Percentiles rank a stretch among this genome's conserved stretches.
Evolutionary conservation across 2,113 vertebrate genomes (phyloP).

Genomic region (Telmatochromis sp.): DNA sequence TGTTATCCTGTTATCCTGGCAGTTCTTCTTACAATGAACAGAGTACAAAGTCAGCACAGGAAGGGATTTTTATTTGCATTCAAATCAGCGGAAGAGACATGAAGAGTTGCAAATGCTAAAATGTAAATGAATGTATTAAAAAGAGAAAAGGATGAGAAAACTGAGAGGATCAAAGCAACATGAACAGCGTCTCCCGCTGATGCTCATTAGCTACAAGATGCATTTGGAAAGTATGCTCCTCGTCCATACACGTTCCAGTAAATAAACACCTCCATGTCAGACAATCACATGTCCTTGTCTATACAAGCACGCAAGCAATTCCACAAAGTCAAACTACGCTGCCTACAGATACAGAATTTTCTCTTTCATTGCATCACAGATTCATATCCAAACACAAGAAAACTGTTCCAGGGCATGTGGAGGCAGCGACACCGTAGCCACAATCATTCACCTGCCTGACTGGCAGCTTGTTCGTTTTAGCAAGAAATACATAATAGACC

Average conservation of each 20-base stretch:
- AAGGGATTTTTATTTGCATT: not conserved
- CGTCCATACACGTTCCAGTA: not conserved
- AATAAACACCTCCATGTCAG: not conserved
- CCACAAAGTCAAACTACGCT: not conserved
- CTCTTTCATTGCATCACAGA: not conserved
- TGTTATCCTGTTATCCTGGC: not conserved
- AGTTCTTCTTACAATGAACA: not conserved
- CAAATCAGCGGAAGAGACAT: not conserved
- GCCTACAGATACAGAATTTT: not conserved
- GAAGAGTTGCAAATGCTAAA: not conserved
- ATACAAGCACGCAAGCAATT: not conserved
- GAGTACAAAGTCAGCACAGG: not conserved
- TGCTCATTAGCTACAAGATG: constrained; percentile 21
- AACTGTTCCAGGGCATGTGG: not conserved
- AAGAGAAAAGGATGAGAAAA: not conserved
- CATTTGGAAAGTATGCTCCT: not conserved
- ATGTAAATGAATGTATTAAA: not conserved
- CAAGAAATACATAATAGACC: not conserved
- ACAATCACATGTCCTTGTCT: not conserved
- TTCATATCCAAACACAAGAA: not conserved
- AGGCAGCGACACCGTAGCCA: not conserved
- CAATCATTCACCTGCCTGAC: not conserved
- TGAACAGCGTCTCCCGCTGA: not conserved
- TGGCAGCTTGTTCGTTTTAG: not conserved
- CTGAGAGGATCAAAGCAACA: constrained; percentile 31